Percentiles rank a stretch among this genome's conserved stretches.
Conservation (phyloP, 92 coral and sea anemone species). For the Bergia puertoricense region DNA sequence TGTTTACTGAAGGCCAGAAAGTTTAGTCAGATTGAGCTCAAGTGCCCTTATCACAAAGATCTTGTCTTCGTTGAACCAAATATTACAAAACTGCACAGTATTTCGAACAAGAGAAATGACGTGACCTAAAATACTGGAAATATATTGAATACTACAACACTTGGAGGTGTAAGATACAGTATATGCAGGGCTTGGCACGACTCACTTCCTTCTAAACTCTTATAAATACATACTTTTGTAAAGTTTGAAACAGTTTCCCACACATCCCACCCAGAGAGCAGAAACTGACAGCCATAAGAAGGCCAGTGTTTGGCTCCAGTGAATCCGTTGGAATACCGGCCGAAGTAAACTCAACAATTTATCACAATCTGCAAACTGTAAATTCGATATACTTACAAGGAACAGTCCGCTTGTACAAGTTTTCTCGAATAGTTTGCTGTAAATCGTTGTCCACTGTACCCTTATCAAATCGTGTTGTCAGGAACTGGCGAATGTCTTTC, state of each 20-base stretch:
- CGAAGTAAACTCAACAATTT: not conserved
- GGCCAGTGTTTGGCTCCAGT: not conserved
- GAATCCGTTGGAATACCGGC: not conserved
- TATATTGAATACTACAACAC: not conserved
- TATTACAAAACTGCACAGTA: slow-evolving; percentile 16
- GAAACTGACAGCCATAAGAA: not conserved
- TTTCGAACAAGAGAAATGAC: slow-evolving; percentile 10
- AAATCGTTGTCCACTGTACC: slow-evolving; percentile 79
- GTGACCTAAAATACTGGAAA: not conserved
- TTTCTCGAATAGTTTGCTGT: slow-evolving; percentile 97
- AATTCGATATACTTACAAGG: slow-evolving; percentile 77
- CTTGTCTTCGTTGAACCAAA: slow-evolving; percentile 26
- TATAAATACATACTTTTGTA: not conserved
- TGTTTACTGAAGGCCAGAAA: slow-evolving; percentile 4
- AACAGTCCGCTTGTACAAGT: slow-evolving; percentile 88
- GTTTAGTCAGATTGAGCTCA: not conserved
- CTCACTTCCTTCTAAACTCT: not conserved
- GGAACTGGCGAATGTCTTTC: slow-evolving; percentile 84
- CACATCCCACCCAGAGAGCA: not conserved
- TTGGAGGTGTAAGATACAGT: not conserved
- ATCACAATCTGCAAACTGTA: not conserved
- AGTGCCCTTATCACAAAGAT: slow-evolving; percentile 28
- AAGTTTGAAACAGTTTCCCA: not conserved
- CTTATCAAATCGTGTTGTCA: slow-evolving; percentile 82
- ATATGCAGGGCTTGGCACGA: not conserved